Evolutionary conservation across 2,113 vertebrate genomes (phyloP).

Genomic region (Phalacrocorax aristotelis): DNA sequence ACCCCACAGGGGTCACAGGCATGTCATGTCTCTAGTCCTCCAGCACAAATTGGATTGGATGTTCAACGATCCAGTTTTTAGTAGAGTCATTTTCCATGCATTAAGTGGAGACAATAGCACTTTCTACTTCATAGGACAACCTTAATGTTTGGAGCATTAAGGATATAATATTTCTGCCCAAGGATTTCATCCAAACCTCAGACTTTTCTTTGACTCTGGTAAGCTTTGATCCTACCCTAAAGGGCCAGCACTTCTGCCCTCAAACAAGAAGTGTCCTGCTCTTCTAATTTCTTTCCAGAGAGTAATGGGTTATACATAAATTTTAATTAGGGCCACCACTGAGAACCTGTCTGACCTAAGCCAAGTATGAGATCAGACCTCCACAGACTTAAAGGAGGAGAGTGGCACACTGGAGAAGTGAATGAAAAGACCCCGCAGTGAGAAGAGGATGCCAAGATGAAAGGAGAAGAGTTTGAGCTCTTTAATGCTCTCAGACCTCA

Average conservation of each 20-base stretch:
- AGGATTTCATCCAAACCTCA: neutral
- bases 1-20: neutral
- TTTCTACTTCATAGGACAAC: neutral
- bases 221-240: neutral
- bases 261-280: neutral
- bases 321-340: neutral
- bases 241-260: neutral
- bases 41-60: neutral
- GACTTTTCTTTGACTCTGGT: neutral
- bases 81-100: neutral
- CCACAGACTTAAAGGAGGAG: neutral
- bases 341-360: neutral
- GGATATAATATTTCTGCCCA: neutral
- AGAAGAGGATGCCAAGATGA: constrained; percentile 1
- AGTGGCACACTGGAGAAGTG: neutral
- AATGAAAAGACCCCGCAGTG: neutral
- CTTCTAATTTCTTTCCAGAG: neutral
- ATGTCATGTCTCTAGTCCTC: neutral
- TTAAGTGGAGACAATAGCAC: neutral
- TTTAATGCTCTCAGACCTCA: neutral
- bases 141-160: neutral
- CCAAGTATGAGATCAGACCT: neutral
- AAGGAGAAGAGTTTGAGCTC: neutral
- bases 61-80: neutral
- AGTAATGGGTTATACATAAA: neutral